Conservation (phyloP, 2,888 invertebrate species). For the Orchesella flavescens region DNA sequence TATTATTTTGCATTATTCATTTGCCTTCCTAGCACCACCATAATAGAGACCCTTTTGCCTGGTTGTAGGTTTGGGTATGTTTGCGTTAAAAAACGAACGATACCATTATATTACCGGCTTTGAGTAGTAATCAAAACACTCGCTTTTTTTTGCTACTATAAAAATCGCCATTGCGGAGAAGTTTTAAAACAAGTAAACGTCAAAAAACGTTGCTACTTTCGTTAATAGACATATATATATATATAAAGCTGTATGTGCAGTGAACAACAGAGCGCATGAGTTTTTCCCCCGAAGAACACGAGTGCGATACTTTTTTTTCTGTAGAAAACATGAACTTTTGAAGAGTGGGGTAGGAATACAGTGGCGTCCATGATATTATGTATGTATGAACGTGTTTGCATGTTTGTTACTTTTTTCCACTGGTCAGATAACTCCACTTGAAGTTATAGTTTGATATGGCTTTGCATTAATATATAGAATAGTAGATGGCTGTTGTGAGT, state of each 20-base stretch:
- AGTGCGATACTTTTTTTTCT: conserved; percentile 30
- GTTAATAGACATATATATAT: too few species aligned
- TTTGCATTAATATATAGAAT: not conserved
- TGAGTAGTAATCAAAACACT: too few species aligned
- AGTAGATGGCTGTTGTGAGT: not conserved
- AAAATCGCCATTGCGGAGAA: not conserved
- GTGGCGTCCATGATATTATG: conserved; percentile 15
- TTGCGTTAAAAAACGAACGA: too few species aligned
- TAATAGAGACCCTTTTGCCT: not conserved
- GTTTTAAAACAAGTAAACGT: conserved; percentile 10
- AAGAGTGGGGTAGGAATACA: not conserved
- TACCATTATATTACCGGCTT: too few species aligned
- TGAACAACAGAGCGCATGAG: not conserved
- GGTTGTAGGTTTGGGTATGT: conserved; percentile 4
- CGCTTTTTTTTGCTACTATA: too few species aligned
- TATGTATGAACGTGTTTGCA: conserved; percentile 26
- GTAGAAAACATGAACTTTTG: not conserved
- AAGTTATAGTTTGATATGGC: not conserved
- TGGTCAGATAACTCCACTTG: conserved; percentile 33
- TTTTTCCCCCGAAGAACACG: conserved; percentile 17
- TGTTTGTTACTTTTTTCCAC: conserved; percentile 17
- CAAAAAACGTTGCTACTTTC: not conserved
- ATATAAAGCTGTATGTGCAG: too few species aligned
- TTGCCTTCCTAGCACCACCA: not conserved
- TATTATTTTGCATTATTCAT: conserved; percentile 26